Evolutionary conservation across 2,888 invertebrate genomes (phyloP), one percentile per base, ranked within the genome.

Genomic region (Rosalia funebris): DNA sequence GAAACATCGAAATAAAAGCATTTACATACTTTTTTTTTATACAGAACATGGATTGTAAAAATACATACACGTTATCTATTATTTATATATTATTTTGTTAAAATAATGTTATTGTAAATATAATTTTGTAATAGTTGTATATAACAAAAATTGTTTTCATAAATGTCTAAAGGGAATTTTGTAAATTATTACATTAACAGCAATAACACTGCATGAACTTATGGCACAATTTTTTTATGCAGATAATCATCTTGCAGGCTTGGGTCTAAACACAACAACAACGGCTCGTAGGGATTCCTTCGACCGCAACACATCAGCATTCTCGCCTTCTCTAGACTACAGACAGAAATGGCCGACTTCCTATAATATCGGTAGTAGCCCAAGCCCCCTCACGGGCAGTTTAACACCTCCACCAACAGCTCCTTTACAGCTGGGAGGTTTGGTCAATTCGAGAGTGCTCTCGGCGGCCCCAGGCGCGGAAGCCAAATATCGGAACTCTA

Each of bases 401-500:
- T 82, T 89, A 71, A 92, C 93, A 67, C 93, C 93, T 71, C 93
- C 93, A 71, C 93, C 93, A 1, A 53, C 42, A 1, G 53, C 80
- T 7, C 87, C 87, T 65, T 81, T 87, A 60, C 88, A 88, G 68
- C 81, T 91, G 74, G 81, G 76, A 63, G 90, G 89, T 79, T 84
- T 93, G 76, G 91, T 92, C 71, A 85, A 86, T 75, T 85, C 85
- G 60, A 82, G 87, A 64, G 83, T 79, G 11, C 71, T 90, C 53
- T 89, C 88, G 1, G 89, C 90, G 4, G 96, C 96, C 63, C 96
- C 96, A 34, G 96, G 96, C 68, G 95, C 96, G 1, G 96, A 96
- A 84, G 92, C 91, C 34, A 92, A 92, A 79, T 92, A 88, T 77
- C 84, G 92, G 70, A 89, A 88, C 81, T 88, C 88, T 81, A 87